These are phyloP conservation scores for Crossaster papposus DNA, from an alignment of 53 echinoderm and acorn worm genomes.

Conservation along the genomic window DNA sequence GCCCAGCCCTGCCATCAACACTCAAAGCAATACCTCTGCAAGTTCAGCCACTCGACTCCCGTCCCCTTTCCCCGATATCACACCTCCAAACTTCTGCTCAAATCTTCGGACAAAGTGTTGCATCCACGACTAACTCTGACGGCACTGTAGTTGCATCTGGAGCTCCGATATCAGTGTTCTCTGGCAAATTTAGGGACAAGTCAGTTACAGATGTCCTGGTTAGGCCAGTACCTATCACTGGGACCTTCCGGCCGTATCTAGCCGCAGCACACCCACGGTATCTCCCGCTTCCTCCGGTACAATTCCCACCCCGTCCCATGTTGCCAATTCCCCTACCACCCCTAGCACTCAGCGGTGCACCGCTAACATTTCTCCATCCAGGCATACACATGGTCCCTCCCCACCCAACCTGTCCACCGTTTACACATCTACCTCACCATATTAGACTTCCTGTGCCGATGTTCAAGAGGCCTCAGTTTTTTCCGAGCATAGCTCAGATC, in stretches of 20 bases:
- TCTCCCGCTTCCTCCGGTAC: slow-evolving; percentile 46
- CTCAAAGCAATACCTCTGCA: slow-evolving; percentile 40
- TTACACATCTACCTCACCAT: slow-evolving; percentile 13
- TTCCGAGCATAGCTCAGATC: slow-evolving; percentile 6
- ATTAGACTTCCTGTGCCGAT: slow-evolving; percentile 28
- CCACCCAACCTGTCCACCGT: slow-evolving; percentile 19
- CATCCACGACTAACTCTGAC: background rate
- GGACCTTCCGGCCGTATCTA: slow-evolving; percentile 52
- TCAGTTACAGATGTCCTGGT: slow-evolving; percentile 34
- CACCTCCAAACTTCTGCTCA: slow-evolving; percentile 19
- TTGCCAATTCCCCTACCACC: slow-evolving; percentile 74
- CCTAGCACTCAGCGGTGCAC: slow-evolving; percentile 59
- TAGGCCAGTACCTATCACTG: slow-evolving; percentile 59
- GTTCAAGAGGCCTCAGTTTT: slow-evolving; percentile 32
- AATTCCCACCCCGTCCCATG: slow-evolving; percentile 54
- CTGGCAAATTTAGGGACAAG: slow-evolving; percentile 4
- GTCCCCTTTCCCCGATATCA: slow-evolving; percentile 34
- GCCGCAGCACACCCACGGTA: slow-evolving; percentile 30
- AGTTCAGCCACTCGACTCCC: slow-evolving; percentile 27
- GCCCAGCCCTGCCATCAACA: slow-evolving; percentile 36
- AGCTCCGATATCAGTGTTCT: background rate
- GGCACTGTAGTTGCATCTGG: background rate
- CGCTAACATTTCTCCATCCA: slow-evolving; percentile 41
- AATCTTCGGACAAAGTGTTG: background rate
- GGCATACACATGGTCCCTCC: slow-evolving; percentile 30